Evolutionary conservation across 2,888 invertebrate genomes (phyloP), one percentile per base, ranked within the genome.

Genomic region (Sinelater perroti): DNA sequence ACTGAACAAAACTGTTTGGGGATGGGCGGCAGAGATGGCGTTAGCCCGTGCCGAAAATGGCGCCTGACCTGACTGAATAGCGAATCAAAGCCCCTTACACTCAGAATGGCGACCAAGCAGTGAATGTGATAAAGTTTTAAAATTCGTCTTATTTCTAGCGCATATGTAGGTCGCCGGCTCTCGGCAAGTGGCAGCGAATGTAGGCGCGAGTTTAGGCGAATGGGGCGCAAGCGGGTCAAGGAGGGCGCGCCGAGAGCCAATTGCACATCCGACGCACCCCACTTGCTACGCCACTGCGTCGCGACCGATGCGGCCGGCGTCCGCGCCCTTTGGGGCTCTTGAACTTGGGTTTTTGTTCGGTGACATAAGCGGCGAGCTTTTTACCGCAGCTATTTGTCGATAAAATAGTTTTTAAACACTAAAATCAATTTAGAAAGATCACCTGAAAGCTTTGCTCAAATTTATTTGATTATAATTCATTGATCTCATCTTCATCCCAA

Each of bases 71-170:
- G 14, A 24, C 13, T 11, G 14, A 38, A 24, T 26, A 36, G 28
- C 26, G 14, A 38, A 40, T 35, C 35, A 31, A 4, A 26, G 10
- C 30, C 13, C 30, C 76, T 76, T 77, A 77, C 77, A 77, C 75
- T 74, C 70, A 68, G 72, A 70, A 67, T 67, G 70, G 73, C 65
- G 73, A 74, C 73, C 74, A 70, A 72, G 69, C 71, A 75, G 74
- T 75, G 76, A 78, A 78, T 79, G 78, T 73, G 76, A 74, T 75
- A 75, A 74, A 70, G 71, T 73, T 72, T 75, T 76, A 75, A 77
- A 75, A 73, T 75, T 78, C 77, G 74, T 78, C 78, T 78, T 78
- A 78, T 78, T 78, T 78, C 77, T 76, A 75, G 74, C 71, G 65
- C 67, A 66, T 73, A 75, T 76, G 77, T 76, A 74, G 75, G 76